These are phyloP conservation scores for Paracentrotus lividus DNA, from an alignment of 53 echinoderm and acorn worm genomes.

Conservation along the genomic window DNA sequence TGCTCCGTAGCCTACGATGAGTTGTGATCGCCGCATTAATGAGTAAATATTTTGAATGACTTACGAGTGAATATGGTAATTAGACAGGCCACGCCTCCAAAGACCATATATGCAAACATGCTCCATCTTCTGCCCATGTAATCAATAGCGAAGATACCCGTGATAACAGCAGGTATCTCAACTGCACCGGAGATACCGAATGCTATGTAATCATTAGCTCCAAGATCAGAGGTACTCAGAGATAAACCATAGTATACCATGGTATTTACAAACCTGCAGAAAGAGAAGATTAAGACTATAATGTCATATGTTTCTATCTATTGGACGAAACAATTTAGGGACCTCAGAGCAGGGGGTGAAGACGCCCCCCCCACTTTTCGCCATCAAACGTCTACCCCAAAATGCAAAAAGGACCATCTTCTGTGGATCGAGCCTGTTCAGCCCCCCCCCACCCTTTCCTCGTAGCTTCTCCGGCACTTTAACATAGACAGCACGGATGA, in stretches of 20 bases:
- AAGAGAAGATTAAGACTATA: background rate
- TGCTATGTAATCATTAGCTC: slow-evolving; percentile 72
- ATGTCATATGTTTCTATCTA: too few species aligned
- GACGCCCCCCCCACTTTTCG: too few species aligned
- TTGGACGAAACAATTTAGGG: too few species aligned
- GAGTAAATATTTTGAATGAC: slow-evolving; percentile 9
- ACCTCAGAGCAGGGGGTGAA: too few species aligned
- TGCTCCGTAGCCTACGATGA: too few species aligned
- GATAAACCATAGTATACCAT: slow-evolving; percentile 83
- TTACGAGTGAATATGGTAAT: slow-evolving; percentile 83
- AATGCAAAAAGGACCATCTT: too few species aligned
- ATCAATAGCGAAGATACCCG: slow-evolving; percentile 70
- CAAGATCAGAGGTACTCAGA: slow-evolving; percentile 75
- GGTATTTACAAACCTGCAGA: slow-evolving; percentile 68
- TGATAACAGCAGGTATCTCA: slow-evolving; percentile 75
- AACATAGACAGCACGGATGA: too few species aligned
- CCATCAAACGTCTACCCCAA: too few species aligned
- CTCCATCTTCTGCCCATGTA: slow-evolving; percentile 66
- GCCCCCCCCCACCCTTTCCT: too few species aligned
- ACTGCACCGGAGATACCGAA: slow-evolving; percentile 81
- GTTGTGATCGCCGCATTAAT: too few species aligned
- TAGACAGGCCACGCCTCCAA: slow-evolving; percentile 83
- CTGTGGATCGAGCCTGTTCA: too few species aligned
- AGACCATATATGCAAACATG: slow-evolving; percentile 67
- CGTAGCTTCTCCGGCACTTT: too few species aligned